Percentiles rank a stretch among this genome's conserved stretches.
phyloP scores from a whole-genome alignment of 2,113 vertebrate genomes.

The Gnathonemus longibarbis region DNA sequence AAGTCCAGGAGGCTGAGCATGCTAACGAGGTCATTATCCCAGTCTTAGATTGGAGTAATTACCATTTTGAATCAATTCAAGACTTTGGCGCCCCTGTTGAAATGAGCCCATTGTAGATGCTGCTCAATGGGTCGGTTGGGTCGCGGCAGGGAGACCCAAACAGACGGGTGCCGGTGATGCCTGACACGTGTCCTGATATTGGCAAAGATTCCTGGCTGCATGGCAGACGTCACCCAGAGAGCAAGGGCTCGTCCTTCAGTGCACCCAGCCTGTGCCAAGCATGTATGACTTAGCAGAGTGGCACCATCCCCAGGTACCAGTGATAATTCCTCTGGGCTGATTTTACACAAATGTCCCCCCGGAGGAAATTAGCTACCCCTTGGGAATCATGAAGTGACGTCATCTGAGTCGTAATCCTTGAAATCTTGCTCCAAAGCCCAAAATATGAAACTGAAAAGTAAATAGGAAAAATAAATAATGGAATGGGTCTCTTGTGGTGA shows the following conservation, averaged over 20 bases:
- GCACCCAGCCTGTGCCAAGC: not conserved
- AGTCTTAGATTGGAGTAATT: constrained; percentile 51
- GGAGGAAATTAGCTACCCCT: not conserved
- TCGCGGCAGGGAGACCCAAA: not conserved
- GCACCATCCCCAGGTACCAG: not conserved
- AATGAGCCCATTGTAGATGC: constrained; percentile 47
- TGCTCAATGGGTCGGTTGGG: constrained; percentile 41
- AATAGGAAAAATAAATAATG: constrained; percentile 41
- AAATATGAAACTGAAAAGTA: constrained; percentile 41
- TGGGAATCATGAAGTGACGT: constrained; percentile 18
- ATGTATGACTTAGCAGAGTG: not conserved
- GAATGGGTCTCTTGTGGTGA: constrained; percentile 46
- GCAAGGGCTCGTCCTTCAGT: not conserved
- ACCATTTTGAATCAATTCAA: constrained; percentile 55
- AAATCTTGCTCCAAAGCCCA: constrained; percentile 22
- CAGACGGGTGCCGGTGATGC: not conserved
- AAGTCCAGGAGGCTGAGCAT: constrained; percentile 58
- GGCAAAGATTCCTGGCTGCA: not conserved
- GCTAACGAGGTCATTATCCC: constrained; percentile 59
- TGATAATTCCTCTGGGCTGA: not conserved
- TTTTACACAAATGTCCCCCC: not conserved
- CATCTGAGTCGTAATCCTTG: constrained; percentile 44
- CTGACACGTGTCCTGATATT: not conserved
- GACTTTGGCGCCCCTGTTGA: constrained; percentile 45
- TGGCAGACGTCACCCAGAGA: not conserved